Evolutionary conservation across 2,113 vertebrate genomes (phyloP), one percentile per base, ranked within the genome.

Genomic region (Chunga burmeisteri): DNA sequence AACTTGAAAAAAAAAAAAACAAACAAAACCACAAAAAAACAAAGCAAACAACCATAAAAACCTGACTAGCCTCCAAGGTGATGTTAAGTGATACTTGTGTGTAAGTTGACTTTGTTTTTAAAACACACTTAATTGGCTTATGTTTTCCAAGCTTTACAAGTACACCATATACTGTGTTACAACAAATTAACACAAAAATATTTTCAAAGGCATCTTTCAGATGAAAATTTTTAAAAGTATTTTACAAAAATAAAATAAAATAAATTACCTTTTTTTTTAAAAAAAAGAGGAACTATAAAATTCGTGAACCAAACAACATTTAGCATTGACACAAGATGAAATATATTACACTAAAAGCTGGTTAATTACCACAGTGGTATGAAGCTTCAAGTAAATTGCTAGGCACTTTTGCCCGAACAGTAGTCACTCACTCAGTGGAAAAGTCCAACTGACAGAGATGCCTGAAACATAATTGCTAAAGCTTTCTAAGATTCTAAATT

Each of bases 301-400:
- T 61, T 47, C 55, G 34, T 10, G 16, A 81, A 38, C 30, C 61
- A 63, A 89, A 29, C 73, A 86, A 90, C 13, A 44, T 2, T 5
- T 16, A 74, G 86, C 59, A 81, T 2, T 47, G 75, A 81, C 56
- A 68, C 6, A 16, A 65, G 34, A 47, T 34, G 23, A 66, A 81
- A 78, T 56, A 83, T 13, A 58, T 63, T 58, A 81, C 44, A 72
- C 15, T 52, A 47, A 91, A 78, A 56, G 63, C 53, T 27, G 6
- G 40, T 63, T 70, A 73, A 75, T 56, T 62, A 92, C 82, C 75
- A 94, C 81, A 95, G 81, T 87, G 77, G 22, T 71, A 52, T 30
- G 52, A 93, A 78, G 82, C 73, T 95, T 97, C 97, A 97, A 94
- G 95, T 93, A 95, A 84, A 93, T 88, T 29, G 73, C 3, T 78